phyloP scores from a whole-genome alignment of 2,113 vertebrate species.

The Oncorhynchus keta region DNA sequence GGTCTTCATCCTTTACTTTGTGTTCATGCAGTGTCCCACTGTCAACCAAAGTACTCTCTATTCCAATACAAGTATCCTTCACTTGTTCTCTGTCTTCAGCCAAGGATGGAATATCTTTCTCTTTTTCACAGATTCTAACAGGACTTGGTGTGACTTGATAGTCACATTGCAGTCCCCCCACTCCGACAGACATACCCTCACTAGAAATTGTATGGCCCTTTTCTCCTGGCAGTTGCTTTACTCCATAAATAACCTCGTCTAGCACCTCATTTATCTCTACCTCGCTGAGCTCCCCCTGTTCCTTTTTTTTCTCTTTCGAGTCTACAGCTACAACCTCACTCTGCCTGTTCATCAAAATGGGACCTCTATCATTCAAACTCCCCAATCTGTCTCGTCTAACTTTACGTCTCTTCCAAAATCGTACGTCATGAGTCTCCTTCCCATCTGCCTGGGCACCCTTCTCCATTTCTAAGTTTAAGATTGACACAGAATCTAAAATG shows the following conservation, averaged over 20 bases:
- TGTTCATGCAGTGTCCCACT: slow-evolving; percentile 38
- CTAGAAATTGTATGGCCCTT: slow-evolving; percentile 11
- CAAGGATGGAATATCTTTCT: no score
- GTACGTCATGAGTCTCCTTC: slow-evolving; percentile 39
- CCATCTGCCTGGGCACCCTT: slow-evolving; percentile 61
- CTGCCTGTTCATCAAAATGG: slow-evolving; percentile 30
- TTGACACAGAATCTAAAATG: slow-evolving; percentile 73
- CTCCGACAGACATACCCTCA: neutral
- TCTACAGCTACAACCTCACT: neutral
- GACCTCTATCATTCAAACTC: slow-evolving; percentile 54
- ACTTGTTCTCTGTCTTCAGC: slow-evolving; percentile 38
- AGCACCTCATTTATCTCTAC: slow-evolving; percentile 24
- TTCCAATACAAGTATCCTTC: slow-evolving; percentile 39
- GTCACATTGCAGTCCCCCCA: no score
- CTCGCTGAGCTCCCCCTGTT: slow-evolving; percentile 2
- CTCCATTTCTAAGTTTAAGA: slow-evolving; percentile 77
- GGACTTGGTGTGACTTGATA: no score
- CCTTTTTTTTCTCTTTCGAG: neutral
- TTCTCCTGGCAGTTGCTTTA: slow-evolving; percentile 19
- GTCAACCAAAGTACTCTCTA: slow-evolving; percentile 52
- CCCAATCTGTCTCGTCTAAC: slow-evolving; percentile 51
- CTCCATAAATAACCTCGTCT: neutral
- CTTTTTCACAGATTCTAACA: no score
- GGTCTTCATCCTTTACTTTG: slow-evolving; percentile 27
- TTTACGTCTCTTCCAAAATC: slow-evolving; percentile 63